Conservation (phyloP, 2,797 vertebrate species). For the Danio choprae region DNA sequence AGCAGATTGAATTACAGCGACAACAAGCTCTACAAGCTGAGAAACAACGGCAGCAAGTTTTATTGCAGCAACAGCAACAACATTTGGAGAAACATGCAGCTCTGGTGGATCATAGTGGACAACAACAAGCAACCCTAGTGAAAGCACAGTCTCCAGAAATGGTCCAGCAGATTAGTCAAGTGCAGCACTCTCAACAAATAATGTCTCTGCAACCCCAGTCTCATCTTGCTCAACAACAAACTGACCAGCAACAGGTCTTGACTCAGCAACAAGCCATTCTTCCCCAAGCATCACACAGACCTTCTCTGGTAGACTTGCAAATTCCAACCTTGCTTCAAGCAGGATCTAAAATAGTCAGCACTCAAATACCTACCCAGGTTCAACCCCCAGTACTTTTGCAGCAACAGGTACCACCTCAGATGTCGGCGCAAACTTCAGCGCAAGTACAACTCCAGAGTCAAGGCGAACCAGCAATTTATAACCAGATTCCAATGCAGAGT, state of each 20-base stretch:
- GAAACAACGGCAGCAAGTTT: conserved; percentile 71
- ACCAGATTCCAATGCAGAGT: conserved; percentile 67
- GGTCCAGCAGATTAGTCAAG: conserved; percentile 64
- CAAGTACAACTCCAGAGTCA: conserved; percentile 65
- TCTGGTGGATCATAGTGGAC: conserved; percentile 48
- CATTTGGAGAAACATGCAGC: conserved; percentile 62
- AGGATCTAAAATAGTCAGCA: conserved; percentile 64
- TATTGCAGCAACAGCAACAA: conserved; percentile 35
- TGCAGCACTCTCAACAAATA: conserved; percentile 65
- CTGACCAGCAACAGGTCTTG: conserved; percentile 63
- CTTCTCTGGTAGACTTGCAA: conserved; percentile 68
- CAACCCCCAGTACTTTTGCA: conserved; percentile 67
- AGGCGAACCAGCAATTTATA: conserved; percentile 65
- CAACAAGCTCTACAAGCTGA: conserved; percentile 54
- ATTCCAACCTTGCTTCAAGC: conserved; percentile 63
- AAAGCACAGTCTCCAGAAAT: conserved; percentile 59
- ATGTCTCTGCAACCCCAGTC: conserved; percentile 62
- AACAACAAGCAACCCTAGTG: conserved; percentile 62
- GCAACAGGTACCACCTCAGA: conserved; percentile 64
- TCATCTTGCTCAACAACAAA: conserved; percentile 68
- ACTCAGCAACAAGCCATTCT: conserved; percentile 67
- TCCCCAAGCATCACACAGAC: conserved; percentile 64
- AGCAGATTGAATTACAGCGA: conserved; percentile 46
- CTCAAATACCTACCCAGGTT: conserved; percentile 67
- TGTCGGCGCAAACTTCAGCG: conserved; percentile 55